Percentiles rank a stretch among this genome's conserved stretches.
Conservation (phyloP, 2,888 invertebrate species). For the Rhabditophanes sp. region DNA sequence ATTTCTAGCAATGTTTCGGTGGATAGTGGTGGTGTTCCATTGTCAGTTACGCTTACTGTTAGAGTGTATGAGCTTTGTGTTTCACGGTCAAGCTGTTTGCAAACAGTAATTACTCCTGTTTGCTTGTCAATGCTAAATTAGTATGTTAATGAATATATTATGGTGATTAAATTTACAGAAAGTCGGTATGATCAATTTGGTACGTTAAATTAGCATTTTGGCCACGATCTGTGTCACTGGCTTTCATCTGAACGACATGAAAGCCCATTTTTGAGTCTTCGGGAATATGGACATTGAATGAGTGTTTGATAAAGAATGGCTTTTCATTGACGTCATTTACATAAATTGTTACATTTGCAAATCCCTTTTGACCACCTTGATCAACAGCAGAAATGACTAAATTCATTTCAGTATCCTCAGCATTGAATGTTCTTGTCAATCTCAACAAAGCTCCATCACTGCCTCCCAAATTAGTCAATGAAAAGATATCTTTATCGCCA, state of each 20-base stretch:
- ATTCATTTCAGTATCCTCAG: constrained; percentile 20
- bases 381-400: constrained; percentile 35
- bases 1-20: constrained; percentile 91
- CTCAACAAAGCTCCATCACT: constrained; percentile 26
- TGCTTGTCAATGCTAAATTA: constrained; percentile 71
- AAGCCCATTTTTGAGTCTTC: constrained; percentile 75
- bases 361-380: constrained; percentile 22
- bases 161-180: constrained; percentile 8
- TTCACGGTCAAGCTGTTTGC: constrained; percentile 68
- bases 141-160: background rate
- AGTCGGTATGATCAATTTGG: constrained; percentile 43
- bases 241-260: constrained; percentile 63
- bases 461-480: constrained; percentile 29
- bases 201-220: constrained; percentile 62
- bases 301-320: constrained; percentile 29
- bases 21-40: constrained; percentile 71
- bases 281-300: constrained; percentile 48
- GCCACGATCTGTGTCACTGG: constrained; percentile 82
- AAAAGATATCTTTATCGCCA: constrained; percentile 20
- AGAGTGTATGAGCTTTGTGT: constrained; percentile 61
- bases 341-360: constrained; percentile 60
- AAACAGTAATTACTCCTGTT: constrained; percentile 80
- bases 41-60: constrained; percentile 78
- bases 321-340: constrained; percentile 49
- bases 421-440: constrained; percentile 21